phyloP scores from a whole-genome alignment of 2,797 vertebrate genomes.

The Psittacula derbiana region DNA sequence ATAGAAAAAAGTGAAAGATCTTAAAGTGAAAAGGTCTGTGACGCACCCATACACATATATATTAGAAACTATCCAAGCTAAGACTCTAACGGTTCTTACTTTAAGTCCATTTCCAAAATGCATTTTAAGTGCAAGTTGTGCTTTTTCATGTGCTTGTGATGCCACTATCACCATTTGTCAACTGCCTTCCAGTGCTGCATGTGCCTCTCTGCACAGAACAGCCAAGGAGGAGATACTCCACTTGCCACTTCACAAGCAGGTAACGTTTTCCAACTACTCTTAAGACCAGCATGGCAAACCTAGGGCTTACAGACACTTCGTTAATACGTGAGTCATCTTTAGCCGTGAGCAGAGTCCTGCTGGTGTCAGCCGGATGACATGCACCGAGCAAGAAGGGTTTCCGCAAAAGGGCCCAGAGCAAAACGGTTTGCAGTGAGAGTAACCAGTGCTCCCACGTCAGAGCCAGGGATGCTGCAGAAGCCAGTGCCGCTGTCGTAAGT shows the following conservation, averaged over 20 bases:
- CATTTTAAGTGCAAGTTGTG: constrained; percentile 74
- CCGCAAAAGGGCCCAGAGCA: not conserved
- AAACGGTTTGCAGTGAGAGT: not conserved
- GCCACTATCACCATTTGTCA: not conserved
- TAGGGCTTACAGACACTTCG: not conserved
- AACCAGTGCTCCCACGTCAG: not conserved
- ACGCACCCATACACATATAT: not conserved
- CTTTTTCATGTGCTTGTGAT: constrained; percentile 69
- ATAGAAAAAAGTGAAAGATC: constrained; percentile 23
- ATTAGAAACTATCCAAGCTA: constrained; percentile 53
- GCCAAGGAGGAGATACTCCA: not conserved
- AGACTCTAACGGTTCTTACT: constrained; percentile 42
- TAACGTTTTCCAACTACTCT: not conserved
- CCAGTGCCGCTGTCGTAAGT: rapidly evolving
- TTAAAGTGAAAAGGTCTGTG: constrained; percentile 6
- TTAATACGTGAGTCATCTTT: not conserved
- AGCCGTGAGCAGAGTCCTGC: not conserved
- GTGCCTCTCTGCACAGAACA: not conserved
- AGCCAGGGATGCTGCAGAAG: not conserved
- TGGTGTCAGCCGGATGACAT: rapidly evolving
- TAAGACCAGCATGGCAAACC: not conserved
- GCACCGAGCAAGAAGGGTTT: not conserved
- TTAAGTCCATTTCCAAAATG: constrained; percentile 60
- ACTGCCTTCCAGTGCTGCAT: rapidly evolving
- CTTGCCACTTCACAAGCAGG: not conserved